phyloP scores from a whole-genome alignment of 2,888 invertebrate genomes.

The Lycia hirtaria region DNA sequence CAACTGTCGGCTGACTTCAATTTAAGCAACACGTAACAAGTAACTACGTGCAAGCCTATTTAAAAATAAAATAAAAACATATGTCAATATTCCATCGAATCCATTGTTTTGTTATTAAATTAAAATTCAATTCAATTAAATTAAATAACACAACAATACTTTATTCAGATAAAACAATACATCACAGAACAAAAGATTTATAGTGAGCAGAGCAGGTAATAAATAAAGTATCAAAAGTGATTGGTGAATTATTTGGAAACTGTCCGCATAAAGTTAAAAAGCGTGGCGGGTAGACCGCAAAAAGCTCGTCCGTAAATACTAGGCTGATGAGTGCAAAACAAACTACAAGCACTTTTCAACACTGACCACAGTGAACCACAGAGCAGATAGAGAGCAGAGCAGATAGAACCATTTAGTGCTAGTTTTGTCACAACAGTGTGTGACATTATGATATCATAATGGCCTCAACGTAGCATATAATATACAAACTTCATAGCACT shows the following conservation, averaged over 20 bases:
- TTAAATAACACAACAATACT: conserved; percentile 1
- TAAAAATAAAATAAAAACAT: no score
- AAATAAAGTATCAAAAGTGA: conserved; percentile 10
- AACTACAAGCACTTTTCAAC: conserved; percentile 25
- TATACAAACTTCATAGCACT: no score
- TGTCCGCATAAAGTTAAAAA: conserved; percentile 18
- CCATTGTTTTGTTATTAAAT: no score
- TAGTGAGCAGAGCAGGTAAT: conserved; percentile 5
- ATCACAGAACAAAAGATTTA: conserved; percentile 10
- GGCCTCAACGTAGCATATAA: background rate
- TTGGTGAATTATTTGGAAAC: conserved; percentile 16
- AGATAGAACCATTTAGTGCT: background rate
- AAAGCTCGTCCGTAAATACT: conserved; percentile 21
- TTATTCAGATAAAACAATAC: background rate
- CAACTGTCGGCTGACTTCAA: no score
- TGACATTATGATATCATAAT: background rate
- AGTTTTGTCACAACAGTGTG: background rate
- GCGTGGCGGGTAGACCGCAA: conserved; percentile 15
- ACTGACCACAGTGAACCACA: conserved; percentile 30
- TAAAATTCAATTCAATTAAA: background rate
- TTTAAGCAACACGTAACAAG: no score
- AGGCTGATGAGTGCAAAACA: conserved; percentile 21
- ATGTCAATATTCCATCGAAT: no score
- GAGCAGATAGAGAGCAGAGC: background rate
- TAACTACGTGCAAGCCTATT: no score